These are phyloP conservation scores for Sylvilagus floridanus DNA, from an alignment of 2,797 vertebrate genomes.

Conservation along the genomic window DNA sequence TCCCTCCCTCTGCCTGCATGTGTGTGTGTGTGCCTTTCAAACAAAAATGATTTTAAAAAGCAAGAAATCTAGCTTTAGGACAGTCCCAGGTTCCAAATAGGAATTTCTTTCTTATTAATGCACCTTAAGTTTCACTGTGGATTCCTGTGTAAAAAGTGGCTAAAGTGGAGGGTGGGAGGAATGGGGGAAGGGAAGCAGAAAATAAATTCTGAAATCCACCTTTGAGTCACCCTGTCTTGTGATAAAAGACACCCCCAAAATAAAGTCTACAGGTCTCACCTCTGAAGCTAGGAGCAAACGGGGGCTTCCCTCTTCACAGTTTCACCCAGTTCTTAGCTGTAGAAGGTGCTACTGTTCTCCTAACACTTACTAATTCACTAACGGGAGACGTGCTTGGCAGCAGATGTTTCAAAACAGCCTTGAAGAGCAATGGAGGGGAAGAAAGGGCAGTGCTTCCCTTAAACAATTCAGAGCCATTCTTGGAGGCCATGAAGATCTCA, in stretches of 20 bases:
- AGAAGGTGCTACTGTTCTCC: not conserved
- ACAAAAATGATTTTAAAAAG: too few relatives aligned
- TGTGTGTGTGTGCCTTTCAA: too few relatives aligned
- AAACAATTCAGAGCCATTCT: not conserved
- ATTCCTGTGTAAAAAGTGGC: not conserved
- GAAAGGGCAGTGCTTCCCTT: conserved; percentile 17
- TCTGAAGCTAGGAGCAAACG: not conserved
- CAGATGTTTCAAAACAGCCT: conserved; percentile 26
- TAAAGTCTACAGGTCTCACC: conserved; percentile 22
- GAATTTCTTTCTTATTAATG: conserved; percentile 39
- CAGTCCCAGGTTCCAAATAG: conserved; percentile 17
- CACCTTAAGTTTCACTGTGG: not conserved
- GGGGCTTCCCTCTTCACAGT: conserved; percentile 51
- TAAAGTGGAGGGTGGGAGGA: not conserved
- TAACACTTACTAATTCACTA: conserved; percentile 39
- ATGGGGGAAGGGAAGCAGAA: not conserved
- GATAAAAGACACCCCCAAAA: conserved; percentile 56
- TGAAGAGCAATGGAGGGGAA: not conserved
- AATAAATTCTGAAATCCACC: conserved; percentile 54
- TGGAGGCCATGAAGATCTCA: conserved; percentile 37
- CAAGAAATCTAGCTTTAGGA: conserved; percentile 49
- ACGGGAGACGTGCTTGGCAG: not conserved
- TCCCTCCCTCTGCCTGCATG: too few relatives aligned
- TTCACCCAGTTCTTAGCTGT: not conserved
- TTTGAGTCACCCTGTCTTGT: conserved; percentile 56